phyloP scores from a whole-genome alignment of 2,113 vertebrate genomes.

The Oryzias woworae region DNA sequence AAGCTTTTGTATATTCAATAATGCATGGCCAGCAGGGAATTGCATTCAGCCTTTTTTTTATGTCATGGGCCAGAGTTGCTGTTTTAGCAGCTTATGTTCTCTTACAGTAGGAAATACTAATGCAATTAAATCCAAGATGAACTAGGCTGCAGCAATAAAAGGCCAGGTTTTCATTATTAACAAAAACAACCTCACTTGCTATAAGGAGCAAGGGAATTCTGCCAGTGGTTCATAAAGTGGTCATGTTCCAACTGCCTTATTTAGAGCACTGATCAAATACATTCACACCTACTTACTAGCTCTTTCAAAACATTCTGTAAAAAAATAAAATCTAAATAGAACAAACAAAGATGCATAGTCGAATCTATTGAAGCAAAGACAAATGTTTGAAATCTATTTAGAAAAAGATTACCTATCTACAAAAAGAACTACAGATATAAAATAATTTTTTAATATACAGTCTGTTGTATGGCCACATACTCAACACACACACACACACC shows the following conservation, averaged over 20 bases:
- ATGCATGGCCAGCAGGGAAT: conserved; percentile 68
- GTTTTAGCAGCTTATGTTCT: conserved; percentile 57
- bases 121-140: conserved; percentile 68
- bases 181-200: conserved; percentile 41
- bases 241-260: conserved; percentile 25
- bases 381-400: no score
- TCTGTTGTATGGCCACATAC: no score
- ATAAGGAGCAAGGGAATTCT: conserved; percentile 35
- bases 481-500: no score
- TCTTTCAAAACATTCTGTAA: conserved; percentile 1
- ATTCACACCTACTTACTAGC: conserved; percentile 9
- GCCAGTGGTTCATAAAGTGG: conserved; percentile 36
- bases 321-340: background rate
- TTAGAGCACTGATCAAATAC: conserved; percentile 13
- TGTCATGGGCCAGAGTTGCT: conserved; percentile 61
- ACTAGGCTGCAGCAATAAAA: conserved; percentile 47
- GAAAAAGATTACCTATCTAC: no score
- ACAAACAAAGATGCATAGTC: no score
- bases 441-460: no score
- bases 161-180: conserved; percentile 64
- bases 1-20: conserved; percentile 75
- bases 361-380: no score
- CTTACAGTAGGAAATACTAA: conserved; percentile 55
- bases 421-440: no score
- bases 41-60: conserved; percentile 57